Evolutionary conservation across 2,888 invertebrate genomes (phyloP), one percentile per base, ranked within the genome.

Genomic region (Drosophila mercatorum): DNA sequence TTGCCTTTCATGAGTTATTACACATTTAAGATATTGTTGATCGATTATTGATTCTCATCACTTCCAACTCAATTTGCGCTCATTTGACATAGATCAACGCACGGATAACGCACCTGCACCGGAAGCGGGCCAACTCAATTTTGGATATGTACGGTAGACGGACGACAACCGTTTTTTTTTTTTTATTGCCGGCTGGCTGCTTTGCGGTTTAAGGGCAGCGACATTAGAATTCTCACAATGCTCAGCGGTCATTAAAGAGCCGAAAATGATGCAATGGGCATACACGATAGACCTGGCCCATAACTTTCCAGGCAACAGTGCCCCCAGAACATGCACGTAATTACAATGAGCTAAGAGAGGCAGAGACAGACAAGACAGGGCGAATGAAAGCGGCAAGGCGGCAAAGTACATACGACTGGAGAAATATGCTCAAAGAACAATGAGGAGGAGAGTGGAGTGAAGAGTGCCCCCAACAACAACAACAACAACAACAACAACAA

Each of bases 161-260:
- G 55, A 56, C 55, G 38, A 28, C 17, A 12, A 60, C n/a, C 34
- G 55, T 55, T 60, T 65, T 65, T 59, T 17, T 17, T 17, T 17
- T 60, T 52, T 58, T 31, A 28, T 22, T 22, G 22, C 22, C 28
- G 5, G 58, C 47, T 10, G 26, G 14, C 17, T 34, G n/a, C 28
- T 22, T 6, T 17, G 36, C 40, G 40, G 41, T 28, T 60, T 53
- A 31, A 28, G 56, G 56, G 61, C 34, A 55, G 41, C 52, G 8
- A 47, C 46, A 71, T 73, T 73, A 55, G 40, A 67, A 74, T 73
- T 74, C 72, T 58, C 55, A 58, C 49, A 68, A 44, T 74, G 68
- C 52, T 34, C 68, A 36, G n/a, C 41, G 40, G 51, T 68, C 75
- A 47, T 74, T 60, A 74, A 75, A 60, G 60, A 36, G 47, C 73